A percentile compares a stretch with the other conserved stretches of the same genome.
Evolutionary conservation across 2,888 invertebrate genomes (phyloP).

Genomic region (Chromoteleia sp.): DNA sequence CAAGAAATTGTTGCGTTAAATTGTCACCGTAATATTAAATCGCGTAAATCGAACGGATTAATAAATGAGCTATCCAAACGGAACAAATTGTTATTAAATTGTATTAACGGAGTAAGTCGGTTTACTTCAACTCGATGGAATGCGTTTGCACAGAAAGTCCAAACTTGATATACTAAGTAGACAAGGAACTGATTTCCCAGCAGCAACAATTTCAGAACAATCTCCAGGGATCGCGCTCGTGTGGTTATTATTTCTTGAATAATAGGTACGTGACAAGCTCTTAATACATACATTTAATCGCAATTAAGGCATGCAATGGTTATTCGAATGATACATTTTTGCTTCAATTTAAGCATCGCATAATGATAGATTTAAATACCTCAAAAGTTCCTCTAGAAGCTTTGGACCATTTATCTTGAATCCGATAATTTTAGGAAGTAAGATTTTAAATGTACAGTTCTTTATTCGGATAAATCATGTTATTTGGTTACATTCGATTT

Average conservation of each 20-base stretch:
- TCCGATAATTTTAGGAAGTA: too few relatives aligned
- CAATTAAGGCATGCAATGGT: too few relatives aligned
- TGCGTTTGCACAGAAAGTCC: conserved; percentile 15
- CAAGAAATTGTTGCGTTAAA: neutral
- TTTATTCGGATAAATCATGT: too few relatives aligned
- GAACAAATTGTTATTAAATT: conserved; percentile 30
- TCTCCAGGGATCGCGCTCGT: conserved; percentile 11
- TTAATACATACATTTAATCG: neutral
- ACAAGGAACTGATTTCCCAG: conserved; percentile 31
- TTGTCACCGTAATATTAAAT: conserved; percentile 17
- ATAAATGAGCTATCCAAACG: conserved; percentile 17
- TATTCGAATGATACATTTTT: too few relatives aligned
- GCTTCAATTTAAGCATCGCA: too few relatives aligned
- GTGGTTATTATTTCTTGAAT: conserved; percentile 18
- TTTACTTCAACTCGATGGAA: conserved; percentile 12
- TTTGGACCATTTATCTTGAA: too few relatives aligned
- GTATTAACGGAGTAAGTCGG: conserved; percentile 11
- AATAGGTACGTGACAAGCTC: neutral
- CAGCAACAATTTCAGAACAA: conserved; percentile 25
- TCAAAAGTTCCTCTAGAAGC: too few relatives aligned
- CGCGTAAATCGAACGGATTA: conserved; percentile 9
- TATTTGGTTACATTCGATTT: too few relatives aligned
- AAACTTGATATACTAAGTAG: conserved; percentile 38
- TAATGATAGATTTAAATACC: too few relatives aligned
- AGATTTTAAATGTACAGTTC: too few relatives aligned